Percentiles rank a stretch among this genome's conserved stretches.
These are phyloP conservation scores for Apotomis betuletana DNA, from an alignment of 2,888 invertebrate genomes.

Conservation along the genomic window DNA sequence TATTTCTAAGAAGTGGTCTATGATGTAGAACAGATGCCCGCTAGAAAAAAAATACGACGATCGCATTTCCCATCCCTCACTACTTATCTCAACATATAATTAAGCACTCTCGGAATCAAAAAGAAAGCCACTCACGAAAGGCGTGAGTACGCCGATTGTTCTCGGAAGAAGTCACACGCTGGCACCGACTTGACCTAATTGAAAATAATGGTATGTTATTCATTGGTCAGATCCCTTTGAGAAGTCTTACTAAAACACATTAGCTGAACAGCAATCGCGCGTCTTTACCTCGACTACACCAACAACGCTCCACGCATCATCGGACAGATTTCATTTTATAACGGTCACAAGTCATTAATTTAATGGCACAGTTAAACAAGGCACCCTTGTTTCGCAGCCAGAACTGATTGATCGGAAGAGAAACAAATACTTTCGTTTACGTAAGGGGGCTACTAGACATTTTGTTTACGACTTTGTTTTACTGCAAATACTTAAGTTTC, in stretches of 20 bases:
- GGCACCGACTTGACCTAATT: slow-evolving; percentile 80
- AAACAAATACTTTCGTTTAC: slow-evolving; percentile 33
- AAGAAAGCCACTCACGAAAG: slow-evolving; percentile 76
- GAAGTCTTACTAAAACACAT: slow-evolving; percentile 71
- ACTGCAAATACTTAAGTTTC: slow-evolving; percentile 6
- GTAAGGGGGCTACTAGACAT: slow-evolving; percentile 33
- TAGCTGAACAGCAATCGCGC: slow-evolving; percentile 53
- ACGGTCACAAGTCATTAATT: slow-evolving; percentile 70
- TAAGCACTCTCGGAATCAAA: slow-evolving; percentile 71
- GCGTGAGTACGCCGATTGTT: slow-evolving; percentile 79
- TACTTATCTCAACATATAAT: slow-evolving; percentile 72
- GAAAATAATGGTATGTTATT: slow-evolving; percentile 81
- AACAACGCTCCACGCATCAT: slow-evolving; percentile 45
- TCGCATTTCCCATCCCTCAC: slow-evolving; percentile 64
- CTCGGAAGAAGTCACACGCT: slow-evolving; percentile 73
- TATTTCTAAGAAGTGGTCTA: slow-evolving; percentile 38
- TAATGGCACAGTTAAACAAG: slow-evolving; percentile 64
- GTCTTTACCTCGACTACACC: slow-evolving; percentile 44
- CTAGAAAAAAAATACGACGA: slow-evolving; percentile 61
- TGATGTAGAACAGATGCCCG: slow-evolving; percentile 64
- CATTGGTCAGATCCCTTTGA: slow-evolving; percentile 66
- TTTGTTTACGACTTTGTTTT: slow-evolving; percentile 24
- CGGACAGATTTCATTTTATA: slow-evolving; percentile 62
- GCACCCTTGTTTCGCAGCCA: slow-evolving; percentile 55
- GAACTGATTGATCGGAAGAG: slow-evolving; percentile 50